Conservation (phyloP, 2,888 invertebrate species). For the Gerris lacustris region DNA sequence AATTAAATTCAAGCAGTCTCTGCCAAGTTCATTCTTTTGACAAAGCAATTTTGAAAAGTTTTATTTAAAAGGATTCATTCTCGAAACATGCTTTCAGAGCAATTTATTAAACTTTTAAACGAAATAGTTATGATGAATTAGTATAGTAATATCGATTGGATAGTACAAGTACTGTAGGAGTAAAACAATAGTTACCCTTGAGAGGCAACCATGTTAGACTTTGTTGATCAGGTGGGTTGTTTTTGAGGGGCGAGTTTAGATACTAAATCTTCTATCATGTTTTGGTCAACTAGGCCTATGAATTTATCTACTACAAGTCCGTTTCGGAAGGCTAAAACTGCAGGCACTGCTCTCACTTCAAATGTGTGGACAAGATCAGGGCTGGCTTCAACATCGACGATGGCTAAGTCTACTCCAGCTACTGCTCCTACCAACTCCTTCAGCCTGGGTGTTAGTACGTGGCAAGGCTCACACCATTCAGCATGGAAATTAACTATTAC, state of each 20-base stretch:
- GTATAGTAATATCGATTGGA: too few relatives aligned
- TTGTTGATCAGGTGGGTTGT: background rate
- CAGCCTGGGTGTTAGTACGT: constrained; percentile 71
- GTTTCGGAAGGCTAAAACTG: constrained; percentile 57
- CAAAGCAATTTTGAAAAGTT: too few relatives aligned
- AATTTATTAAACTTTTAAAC: too few relatives aligned
- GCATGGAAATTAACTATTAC: constrained; percentile 87
- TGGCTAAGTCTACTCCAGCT: constrained; percentile 61
- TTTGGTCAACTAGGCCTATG: constrained; percentile 69
- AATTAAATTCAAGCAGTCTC: too few relatives aligned
- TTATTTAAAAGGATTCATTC: too few relatives aligned
- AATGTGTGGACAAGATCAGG: constrained; percentile 70
- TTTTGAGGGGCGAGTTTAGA: constrained; percentile 41
- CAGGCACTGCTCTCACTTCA: constrained; percentile 34
- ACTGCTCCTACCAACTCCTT: constrained; percentile 62
- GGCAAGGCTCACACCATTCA: constrained; percentile 84
- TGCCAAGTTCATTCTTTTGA: too few relatives aligned
- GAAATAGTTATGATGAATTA: too few relatives aligned
- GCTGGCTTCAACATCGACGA: constrained; percentile 70
- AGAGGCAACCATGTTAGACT: too few relatives aligned
- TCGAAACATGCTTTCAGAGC: too few relatives aligned
- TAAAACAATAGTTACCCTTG: too few relatives aligned
- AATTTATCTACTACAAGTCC: constrained; percentile 77
- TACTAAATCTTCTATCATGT: constrained; percentile 67
- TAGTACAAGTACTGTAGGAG: too few relatives aligned